phyloP scores from a whole-genome alignment of 2,797 vertebrate species.

The Peromyscus aztecus region DNA sequence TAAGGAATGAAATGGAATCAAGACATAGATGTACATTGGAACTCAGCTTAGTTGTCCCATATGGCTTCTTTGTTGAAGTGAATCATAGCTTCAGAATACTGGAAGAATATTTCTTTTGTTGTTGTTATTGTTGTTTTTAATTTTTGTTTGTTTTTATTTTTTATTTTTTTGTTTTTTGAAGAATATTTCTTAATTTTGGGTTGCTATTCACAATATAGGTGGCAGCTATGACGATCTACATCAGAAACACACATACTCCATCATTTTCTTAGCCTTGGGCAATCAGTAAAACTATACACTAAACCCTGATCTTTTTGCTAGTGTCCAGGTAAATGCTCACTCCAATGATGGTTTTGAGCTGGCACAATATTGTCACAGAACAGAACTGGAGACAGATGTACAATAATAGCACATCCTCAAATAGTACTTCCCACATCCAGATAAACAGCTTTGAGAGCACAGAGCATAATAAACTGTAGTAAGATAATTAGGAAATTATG shows the following conservation, averaged over 20 bases:
- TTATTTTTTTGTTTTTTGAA: not conserved
- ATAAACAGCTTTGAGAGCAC: slow-evolving; percentile 34
- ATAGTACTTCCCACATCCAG: slow-evolving; percentile 17
- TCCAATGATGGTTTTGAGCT: not conserved
- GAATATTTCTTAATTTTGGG: slow-evolving; percentile 8
- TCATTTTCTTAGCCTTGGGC: slow-evolving; percentile 7
- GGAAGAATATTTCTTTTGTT: slow-evolving; percentile 20
- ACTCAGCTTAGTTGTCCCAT: slow-evolving; percentile 15
- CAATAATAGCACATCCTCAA: not conserved
- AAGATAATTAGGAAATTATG: slow-evolving; percentile 64
- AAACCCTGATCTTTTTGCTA: slow-evolving; percentile 11
- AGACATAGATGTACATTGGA: not conserved
- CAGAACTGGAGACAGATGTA: not conserved
- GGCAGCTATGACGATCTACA: not conserved
- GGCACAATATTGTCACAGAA: not conserved
- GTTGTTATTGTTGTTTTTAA: too few relatives aligned
- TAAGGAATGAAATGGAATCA: slow-evolving; percentile 21
- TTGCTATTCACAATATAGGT: not conserved
- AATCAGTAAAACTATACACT: not conserved
- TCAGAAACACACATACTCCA: slow-evolving; percentile 29
- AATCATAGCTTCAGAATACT: slow-evolving; percentile 26
- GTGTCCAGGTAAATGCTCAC: slow-evolving; percentile 36
- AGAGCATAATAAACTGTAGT: slow-evolving; percentile 28
- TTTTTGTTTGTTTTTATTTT: too few relatives aligned
- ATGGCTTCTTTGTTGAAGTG: slow-evolving; percentile 35